Evolutionary conservation across 2,888 invertebrate species (phyloP).

Genomic region (Euzetes globulus): DNA sequence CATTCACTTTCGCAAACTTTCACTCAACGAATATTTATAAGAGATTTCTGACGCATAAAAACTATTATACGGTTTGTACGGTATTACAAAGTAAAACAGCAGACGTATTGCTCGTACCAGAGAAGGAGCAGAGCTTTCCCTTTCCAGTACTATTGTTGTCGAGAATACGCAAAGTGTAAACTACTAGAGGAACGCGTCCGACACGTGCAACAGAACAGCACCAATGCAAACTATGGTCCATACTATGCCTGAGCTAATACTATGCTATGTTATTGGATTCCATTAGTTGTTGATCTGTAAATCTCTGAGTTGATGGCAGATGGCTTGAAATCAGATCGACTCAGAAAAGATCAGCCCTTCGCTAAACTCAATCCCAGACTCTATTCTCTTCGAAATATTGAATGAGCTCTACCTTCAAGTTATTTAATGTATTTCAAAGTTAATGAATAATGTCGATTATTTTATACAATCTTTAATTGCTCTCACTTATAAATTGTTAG

Average conservation of each 20-base stretch:
- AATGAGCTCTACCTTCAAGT: too few relatives aligned
- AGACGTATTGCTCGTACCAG: background rate
- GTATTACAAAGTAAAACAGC: background rate
- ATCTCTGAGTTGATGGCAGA: conserved; percentile 19
- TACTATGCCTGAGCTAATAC: background rate
- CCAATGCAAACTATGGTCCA: background rate
- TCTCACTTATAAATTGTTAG: too few relatives aligned
- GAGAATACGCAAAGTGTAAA: conserved; percentile 9
- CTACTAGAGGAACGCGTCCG: conserved; percentile 26
- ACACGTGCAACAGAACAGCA: background rate
- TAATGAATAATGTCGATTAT: too few relatives aligned
- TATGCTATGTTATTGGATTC: conserved; percentile 8
- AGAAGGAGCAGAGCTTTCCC: conserved; percentile 4
- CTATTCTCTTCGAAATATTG: too few relatives aligned
- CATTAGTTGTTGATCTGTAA: conserved; percentile 21
- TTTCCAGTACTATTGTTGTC: conserved; percentile 17
- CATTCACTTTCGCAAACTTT: conserved; percentile 13
- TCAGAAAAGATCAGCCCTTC: background rate
- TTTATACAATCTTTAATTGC: too few relatives aligned
- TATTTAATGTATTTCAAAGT: too few relatives aligned
- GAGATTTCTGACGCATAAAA: conserved; percentile 19
- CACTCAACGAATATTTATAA: conserved; percentile 21
- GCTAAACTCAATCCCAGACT: too few relatives aligned
- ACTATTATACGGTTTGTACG: conserved; percentile 11
- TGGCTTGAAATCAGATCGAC: conserved; percentile 12